Evolutionary conservation across 2,113 vertebrate genomes (phyloP).

Genomic region (Thunnus maccoyii): DNA sequence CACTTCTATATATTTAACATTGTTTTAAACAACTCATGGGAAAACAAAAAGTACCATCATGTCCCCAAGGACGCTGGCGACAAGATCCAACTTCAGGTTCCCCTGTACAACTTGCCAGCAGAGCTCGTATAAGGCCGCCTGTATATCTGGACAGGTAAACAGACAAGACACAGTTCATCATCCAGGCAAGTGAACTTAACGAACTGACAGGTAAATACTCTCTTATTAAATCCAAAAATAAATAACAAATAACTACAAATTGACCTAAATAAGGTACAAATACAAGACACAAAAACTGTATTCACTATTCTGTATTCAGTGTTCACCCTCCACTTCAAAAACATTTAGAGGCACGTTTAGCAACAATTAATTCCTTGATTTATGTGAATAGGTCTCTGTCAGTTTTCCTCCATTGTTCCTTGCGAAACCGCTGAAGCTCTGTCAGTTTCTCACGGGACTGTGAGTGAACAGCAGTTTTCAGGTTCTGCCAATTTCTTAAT

Average conservation of each 20-base stretch:
- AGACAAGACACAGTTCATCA: slow-evolving; percentile 33
- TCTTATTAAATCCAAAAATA: neutral
- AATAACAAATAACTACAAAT: too few species aligned
- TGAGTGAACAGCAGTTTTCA: too few species aligned
- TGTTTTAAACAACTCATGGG: neutral
- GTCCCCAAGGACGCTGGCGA: slow-evolving; percentile 90
- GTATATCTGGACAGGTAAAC: slow-evolving; percentile 88
- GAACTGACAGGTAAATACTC: neutral
- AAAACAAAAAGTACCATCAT: slow-evolving; percentile 88
- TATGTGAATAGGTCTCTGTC: too few species aligned
- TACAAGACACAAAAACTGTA: neutral
- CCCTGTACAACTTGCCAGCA: slow-evolving; percentile 95
- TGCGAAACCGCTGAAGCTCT: neutral
- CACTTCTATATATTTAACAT: neutral
- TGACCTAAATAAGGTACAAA: too few species aligned
- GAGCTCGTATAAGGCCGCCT: slow-evolving; percentile 94
- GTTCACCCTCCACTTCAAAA: neutral
- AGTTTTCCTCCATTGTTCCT: neutral
- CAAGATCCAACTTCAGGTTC: slow-evolving; percentile 94
- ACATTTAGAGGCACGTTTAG: neutral
- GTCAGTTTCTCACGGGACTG: too few species aligned
- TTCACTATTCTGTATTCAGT: neutral
- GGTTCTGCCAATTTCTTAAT: too few species aligned
- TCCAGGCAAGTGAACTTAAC: neutral
- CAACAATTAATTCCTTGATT: neutral